phyloP scores from a whole-genome alignment of 2,113 vertebrate species.

The Ciconia stormi region DNA sequence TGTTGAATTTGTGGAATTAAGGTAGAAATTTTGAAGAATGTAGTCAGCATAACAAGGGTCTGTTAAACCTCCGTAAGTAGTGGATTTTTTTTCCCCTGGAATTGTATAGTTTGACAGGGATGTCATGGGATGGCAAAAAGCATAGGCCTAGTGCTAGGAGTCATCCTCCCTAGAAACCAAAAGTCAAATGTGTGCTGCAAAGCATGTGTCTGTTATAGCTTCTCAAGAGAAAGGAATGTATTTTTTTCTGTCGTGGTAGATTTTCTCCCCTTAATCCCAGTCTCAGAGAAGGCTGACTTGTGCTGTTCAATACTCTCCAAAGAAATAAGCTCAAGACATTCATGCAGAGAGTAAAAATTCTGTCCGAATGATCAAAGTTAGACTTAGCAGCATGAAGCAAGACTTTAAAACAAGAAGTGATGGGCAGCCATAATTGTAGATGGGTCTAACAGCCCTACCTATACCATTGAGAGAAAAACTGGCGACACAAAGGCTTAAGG shows the following conservation, averaged over 20 bases:
- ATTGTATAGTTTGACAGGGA: background rate
- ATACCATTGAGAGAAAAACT: constrained; percentile 4
- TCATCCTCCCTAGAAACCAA: background rate
- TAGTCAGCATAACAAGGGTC: background rate
- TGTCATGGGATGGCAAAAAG: background rate
- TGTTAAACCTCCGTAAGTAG: background rate
- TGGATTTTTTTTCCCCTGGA: background rate
- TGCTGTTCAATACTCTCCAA: background rate
- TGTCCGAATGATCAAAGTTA: background rate
- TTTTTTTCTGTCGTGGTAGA: background rate
- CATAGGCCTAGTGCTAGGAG: background rate
- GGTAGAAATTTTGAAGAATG: background rate
- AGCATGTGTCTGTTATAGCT: background rate
- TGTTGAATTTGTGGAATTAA: background rate
- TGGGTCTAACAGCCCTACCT: constrained; percentile 9
- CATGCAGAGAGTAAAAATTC: background rate
- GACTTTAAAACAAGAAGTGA: background rate
- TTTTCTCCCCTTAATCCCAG: background rate
- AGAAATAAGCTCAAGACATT: background rate
- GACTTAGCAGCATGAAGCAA: background rate
- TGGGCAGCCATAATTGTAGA: background rate
- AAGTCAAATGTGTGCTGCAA: background rate
- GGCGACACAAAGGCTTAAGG: constrained; percentile 3
- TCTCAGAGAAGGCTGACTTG: background rate
- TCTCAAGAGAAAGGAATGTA: background rate